Conservation (phyloP, 1,140 invertebrate species). For the Pseudoatta argentina region DNA sequence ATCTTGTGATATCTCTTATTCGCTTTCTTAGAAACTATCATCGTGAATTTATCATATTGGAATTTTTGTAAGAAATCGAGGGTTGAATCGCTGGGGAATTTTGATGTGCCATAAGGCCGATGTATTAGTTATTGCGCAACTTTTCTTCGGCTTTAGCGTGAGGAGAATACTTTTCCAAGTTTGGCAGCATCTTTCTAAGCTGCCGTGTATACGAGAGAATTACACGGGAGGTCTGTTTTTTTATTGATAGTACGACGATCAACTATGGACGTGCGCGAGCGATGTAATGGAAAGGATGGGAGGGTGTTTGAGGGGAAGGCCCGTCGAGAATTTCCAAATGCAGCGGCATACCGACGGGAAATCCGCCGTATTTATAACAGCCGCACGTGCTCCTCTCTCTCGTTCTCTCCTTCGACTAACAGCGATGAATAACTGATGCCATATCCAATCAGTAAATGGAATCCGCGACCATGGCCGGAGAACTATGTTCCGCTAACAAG, state of each 20-base stretch:
- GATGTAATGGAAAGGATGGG: constrained; percentile 24
- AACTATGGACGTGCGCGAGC: constrained; percentile 48
- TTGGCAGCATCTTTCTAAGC: neutral
- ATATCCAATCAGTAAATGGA: constrained; percentile 65
- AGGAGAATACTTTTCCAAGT: constrained; percentile 36
- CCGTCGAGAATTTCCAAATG: constrained; percentile 62
- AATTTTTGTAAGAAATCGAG: constrained; percentile 27
- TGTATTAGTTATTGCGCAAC: constrained; percentile 49
- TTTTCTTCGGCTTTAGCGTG: constrained; percentile 34
- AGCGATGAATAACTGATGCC: constrained; percentile 63
- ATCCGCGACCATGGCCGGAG: constrained; percentile 40
- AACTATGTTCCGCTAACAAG: constrained; percentile 69
- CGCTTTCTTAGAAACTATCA: neutral
- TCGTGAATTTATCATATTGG: constrained; percentile 12
- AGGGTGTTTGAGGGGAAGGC: neutral
- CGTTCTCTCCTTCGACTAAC: constrained; percentile 48
- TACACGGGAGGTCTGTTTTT: constrained; percentile 26
- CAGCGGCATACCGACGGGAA: constrained; percentile 54
- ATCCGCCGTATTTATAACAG: constrained; percentile 63
- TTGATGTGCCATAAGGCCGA: neutral
- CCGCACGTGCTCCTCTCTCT: constrained; percentile 34
- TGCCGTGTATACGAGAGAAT: constrained; percentile 13
- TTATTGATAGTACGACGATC: constrained; percentile 57
- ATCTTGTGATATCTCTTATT: neutral
- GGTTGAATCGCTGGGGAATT: constrained; percentile 13